A percentile compares a stretch with the other conserved stretches of the same genome.
These are phyloP conservation scores for Callithrix jacchus DNA, from an alignment of 2,113 vertebrate species.

Conservation along the genomic window DNA sequence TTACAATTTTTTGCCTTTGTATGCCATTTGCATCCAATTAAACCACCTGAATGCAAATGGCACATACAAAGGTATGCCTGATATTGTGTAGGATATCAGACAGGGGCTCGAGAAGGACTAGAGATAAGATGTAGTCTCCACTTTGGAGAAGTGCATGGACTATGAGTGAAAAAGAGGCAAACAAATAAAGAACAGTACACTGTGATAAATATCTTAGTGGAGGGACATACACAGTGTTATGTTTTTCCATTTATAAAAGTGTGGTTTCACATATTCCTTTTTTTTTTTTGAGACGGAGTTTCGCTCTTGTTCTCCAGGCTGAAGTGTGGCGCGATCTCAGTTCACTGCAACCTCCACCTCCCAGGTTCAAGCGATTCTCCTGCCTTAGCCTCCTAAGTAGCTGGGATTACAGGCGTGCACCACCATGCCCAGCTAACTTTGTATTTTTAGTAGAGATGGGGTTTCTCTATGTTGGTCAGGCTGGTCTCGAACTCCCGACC, in stretches of 20 bases:
- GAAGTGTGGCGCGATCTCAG: too few relatives aligned
- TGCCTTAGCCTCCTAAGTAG: too few relatives aligned
- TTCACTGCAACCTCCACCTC: too few relatives aligned
- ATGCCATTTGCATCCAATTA: slow-evolving; percentile 9
- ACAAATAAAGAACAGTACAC: background rate
- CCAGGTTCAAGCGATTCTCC: too few relatives aligned
- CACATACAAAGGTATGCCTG: background rate
- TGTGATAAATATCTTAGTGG: background rate
- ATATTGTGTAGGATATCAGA: background rate
- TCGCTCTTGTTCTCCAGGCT: too few relatives aligned
- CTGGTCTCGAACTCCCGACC: too few relatives aligned
- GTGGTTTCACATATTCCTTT: slow-evolving; percentile 15
- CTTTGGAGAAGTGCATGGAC: slow-evolving; percentile 19
- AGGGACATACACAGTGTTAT: background rate
- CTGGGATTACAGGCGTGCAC: too few relatives aligned
- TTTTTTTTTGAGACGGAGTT: too few relatives aligned
- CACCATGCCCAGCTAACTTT: too few relatives aligned
- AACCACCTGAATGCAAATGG: background rate
- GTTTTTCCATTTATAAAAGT: slow-evolving; percentile 30
- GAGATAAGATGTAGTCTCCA: slow-evolving; percentile 30
- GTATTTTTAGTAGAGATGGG: too few relatives aligned
- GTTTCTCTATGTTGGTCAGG: too few relatives aligned
- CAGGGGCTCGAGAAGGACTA: background rate
- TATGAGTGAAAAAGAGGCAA: background rate
- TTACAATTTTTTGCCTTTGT: background rate